Base-by-base conservation (phyloP, 2,113 vertebrate species). In the Actenoides hombroni region DNA sequence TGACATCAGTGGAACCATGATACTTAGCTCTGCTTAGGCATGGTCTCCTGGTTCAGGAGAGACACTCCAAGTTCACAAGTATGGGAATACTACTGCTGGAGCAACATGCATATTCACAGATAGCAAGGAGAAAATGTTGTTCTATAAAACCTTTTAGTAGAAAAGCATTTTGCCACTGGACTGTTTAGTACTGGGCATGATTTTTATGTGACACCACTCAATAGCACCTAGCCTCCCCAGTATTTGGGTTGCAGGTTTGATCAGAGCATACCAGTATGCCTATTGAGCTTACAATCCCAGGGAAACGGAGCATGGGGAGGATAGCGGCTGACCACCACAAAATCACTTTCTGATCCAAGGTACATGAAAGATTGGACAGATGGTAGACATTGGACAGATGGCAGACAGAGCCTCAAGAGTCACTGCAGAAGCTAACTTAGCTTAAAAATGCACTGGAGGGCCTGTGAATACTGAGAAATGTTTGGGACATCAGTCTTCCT, bases 91-190 rank as follows among this genome's bases (percentile, higher is more conserved):
- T 26, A 15, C 9, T 71, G 10, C 42, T 65, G 33, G 31, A 71
- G 15, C 35, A 61, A 51, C 16, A 29, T 28, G 12, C 4, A 11
- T 65, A 54, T 75, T 85, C 54, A n/a, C 7, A 63, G 6, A 26
- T 11, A 56, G 5, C 0, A 0, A 81, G 16, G 15, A 85, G 11
- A 85, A 54, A 60, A 67, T 8, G 40, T 60, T 0, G 1, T 37
- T 53, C 56, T 81, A 60, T 61, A 71, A 88, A 74, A 70, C 7
- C 2, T 70, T 4, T 46, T 56, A 33, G 15, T 39, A 54, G 23
- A 39, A 80, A 80, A 93, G 9, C 25, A 44, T 57, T 75, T 76
- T 16, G 8, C 17, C 73, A 16, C 42, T 37, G 49, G 28, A 31
- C 13, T 49, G 1, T 13, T 59, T 35, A 29, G 20, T 56, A 56